A percentile compares a stretch with the other conserved stretches of the same genome.
Conservation (phyloP, 2,113 vertebrate species). For the Chunga burmeisteri region DNA sequence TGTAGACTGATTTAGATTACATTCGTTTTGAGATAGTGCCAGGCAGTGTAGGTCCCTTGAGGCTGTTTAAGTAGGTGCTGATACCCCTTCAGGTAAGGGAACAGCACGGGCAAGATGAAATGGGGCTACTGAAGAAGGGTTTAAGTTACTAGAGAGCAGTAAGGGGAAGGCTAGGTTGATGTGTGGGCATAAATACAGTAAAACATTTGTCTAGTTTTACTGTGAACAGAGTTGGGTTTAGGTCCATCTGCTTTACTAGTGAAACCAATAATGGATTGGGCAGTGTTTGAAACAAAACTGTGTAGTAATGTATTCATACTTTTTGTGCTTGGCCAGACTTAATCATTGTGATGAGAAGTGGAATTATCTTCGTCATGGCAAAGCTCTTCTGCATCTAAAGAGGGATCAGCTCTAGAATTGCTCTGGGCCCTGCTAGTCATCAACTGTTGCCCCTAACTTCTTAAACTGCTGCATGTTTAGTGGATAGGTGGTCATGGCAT, state of each 20-base stretch:
- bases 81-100: background rate
- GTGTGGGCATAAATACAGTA: rapidly evolving
- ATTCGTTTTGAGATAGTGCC: background rate
- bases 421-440: background rate
- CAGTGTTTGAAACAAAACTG: background rate
- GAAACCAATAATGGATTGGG: background rate
- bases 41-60: background rate
- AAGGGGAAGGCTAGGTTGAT: background rate
- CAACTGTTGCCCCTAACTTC: background rate
- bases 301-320: too few relatives aligned
- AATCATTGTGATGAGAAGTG: background rate
- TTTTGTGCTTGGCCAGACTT: background rate
- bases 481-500: background rate
- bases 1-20: background rate
- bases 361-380: background rate
- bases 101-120: background rate
- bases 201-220: background rate
- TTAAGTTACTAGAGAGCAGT: background rate
- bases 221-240: background rate
- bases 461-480: rapidly evolving
- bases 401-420: background rate
- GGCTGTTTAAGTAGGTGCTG: background rate
- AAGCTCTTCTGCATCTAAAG: background rate
- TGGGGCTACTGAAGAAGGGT: background rate
- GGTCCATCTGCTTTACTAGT: background rate